Conservation (phyloP, 2,113 vertebrate genomes). For the Abramis brama region DNA sequence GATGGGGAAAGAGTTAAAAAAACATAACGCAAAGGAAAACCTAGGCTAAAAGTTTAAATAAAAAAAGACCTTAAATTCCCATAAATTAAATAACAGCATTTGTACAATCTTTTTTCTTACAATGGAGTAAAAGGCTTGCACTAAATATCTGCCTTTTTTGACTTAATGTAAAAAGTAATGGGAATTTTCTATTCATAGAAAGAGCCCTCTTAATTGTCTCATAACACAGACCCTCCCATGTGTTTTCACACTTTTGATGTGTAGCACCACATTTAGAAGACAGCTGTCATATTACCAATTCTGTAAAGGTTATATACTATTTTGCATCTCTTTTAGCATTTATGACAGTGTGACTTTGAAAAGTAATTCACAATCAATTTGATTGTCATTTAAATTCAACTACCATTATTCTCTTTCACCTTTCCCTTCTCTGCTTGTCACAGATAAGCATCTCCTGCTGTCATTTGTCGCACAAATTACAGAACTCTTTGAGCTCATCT, state of each 20-base stretch:
- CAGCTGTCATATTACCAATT: neutral
- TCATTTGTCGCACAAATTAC: neutral
- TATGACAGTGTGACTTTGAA: constrained; percentile 20
- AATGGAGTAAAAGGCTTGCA: too few species aligned
- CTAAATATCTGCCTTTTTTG: too few species aligned
- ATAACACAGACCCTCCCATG: neutral
- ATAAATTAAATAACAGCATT: too few species aligned
- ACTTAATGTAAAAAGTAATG: neutral
- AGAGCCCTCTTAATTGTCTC: neutral
- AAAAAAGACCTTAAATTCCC: too few species aligned
- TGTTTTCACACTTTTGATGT: neutral
- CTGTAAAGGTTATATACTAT: neutral
- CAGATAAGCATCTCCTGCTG: neutral
- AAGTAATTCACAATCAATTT: constrained; percentile 1
- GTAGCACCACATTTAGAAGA: constrained; percentile 1
- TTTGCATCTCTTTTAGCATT: neutral
- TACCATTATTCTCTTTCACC: neutral
- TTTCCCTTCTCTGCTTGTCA: constrained; percentile 2
- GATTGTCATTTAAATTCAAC: constrained; percentile 15
- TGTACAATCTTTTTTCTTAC: too few species aligned
- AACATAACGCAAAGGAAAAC: too few species aligned
- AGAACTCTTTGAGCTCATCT: neutral
- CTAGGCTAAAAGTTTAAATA: too few species aligned
- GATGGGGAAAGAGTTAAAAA: too few species aligned
- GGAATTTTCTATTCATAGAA: neutral